Evolutionary conservation across 2,113 vertebrate genomes (phyloP).

Genomic region (Pomatorhinus ruficollis): DNA sequence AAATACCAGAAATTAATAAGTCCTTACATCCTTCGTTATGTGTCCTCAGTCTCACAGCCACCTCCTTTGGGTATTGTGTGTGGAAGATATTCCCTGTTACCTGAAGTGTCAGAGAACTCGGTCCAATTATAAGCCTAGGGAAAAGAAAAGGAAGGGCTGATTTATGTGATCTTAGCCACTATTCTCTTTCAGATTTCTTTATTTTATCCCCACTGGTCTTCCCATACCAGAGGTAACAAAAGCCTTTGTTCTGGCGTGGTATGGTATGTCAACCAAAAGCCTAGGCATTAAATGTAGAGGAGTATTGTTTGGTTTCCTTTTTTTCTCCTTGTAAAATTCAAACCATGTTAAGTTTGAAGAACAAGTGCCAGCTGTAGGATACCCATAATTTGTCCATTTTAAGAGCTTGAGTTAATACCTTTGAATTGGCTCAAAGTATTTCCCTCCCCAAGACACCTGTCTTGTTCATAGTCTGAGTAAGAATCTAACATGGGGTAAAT

Average conservation of each 20-base stretch:
- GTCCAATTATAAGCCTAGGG: neutral
- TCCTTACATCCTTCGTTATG: neutral
- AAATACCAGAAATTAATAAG: neutral
- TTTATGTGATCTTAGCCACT: neutral
- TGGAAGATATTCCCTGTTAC: neutral
- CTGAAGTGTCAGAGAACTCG: neutral
- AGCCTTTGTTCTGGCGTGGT: neutral
- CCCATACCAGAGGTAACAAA: neutral
- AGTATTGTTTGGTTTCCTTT: neutral
- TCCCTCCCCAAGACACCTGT: neutral
- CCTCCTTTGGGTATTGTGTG: neutral
- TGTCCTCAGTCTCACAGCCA: neutral
- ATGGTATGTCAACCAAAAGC: neutral
- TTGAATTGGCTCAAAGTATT: neutral
- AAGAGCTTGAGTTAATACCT: neutral
- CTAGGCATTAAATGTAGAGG: neutral
- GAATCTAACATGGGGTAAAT: neutral
- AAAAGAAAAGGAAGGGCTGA: neutral
- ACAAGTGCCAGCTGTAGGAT: neutral
- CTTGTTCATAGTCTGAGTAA: neutral
- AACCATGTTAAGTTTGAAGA: neutral
- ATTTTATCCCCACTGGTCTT: neutral
- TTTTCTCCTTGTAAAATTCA: neutral
- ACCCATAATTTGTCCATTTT: neutral
- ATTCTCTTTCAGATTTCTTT: neutral